These are phyloP conservation scores for Halictus rubicundus DNA, from an alignment of 1,140 invertebrate species.

Conservation along the genomic window DNA sequence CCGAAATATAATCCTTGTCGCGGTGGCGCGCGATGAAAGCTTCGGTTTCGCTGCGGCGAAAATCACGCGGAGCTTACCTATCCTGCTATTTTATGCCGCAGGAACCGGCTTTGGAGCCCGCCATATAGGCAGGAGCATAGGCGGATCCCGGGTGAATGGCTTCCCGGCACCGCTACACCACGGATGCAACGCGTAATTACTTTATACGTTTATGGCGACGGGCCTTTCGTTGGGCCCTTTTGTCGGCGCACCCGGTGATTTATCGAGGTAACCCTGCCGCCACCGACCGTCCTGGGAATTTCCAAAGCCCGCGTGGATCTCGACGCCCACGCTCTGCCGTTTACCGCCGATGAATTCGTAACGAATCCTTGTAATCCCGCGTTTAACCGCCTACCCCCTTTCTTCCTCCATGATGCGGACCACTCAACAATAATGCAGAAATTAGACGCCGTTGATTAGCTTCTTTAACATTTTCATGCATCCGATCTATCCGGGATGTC, in stretches of 20 bases:
- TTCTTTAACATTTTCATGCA: no score
- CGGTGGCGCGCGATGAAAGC: slow-evolving; percentile 47
- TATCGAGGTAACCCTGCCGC: slow-evolving; percentile 51
- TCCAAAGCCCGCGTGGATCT: slow-evolving; percentile 55
- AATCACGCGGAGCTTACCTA: slow-evolving; percentile 55
- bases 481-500: no score
- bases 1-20: slow-evolving; percentile 69
- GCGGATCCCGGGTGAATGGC: slow-evolving; percentile 54
- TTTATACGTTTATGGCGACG: slow-evolving; percentile 69
- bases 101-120: slow-evolving; percentile 28
- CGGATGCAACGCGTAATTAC: slow-evolving; percentile 68
- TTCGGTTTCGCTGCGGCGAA: slow-evolving; percentile 54
- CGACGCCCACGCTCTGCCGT: slow-evolving; percentile 29
- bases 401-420: not conserved
- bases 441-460: no score
- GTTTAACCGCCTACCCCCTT: not conserved
- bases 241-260: slow-evolving; percentile 63
- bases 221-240: slow-evolving; percentile 65
- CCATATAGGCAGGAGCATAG: slow-evolving; percentile 37
- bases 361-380: slow-evolving; percentile 49
- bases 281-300: slow-evolving; percentile 48
- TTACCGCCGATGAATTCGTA: slow-evolving; percentile 55
- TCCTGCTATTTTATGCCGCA: slow-evolving; percentile 35
- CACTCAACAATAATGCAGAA: not conserved
- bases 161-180: slow-evolving; percentile 40